Evolutionary conservation across 2,797 vertebrate genomes (phyloP), one percentile per base, ranked within the genome.

Genomic region (Syndactyla subalaris): DNA sequence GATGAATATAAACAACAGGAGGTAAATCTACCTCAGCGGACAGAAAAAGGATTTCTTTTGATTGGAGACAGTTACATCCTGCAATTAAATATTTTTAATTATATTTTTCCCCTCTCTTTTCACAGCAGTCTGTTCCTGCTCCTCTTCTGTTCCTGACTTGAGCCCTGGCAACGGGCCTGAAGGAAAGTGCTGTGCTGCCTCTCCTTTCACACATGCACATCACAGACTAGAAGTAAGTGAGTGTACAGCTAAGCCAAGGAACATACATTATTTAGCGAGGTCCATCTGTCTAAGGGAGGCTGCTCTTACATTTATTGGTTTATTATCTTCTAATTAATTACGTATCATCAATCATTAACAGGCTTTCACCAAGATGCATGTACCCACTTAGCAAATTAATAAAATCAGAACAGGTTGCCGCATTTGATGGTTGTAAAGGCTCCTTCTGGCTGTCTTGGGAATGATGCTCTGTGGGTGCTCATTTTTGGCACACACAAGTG

Each of bases 201-300:
- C 88, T 86, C 54, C 85, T 72, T 32, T 49, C 86, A 45, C 79
- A 95, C 4, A 51, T 0, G 12, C 81, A 62, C 85, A 65, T 75
- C 77, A 45, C 4, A 6, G 59, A 41, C 54, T 24, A 54, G 66
- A 72, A 77, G 65, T 21, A 17, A 59, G 77, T 7, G 7, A 90
- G 63, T 20, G 11, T 73, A 38, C 9, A 38, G 72, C 83, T 45
- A 49, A 77, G 85, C 83, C 68, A 72, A 78, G 62, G 82, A 78
- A 61, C 68, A 32, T 24, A 20, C 54, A 52, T 81, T 81, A 68
- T 78, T 92, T 65, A 92, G 80, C 4, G 34, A 43, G 80, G 93
- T 83, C 80, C 92, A 86, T 94, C 90, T 96, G 95, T 48, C 92
- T 89, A 46, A 86, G 72, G 54, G 85, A 89, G 93, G 54, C 80